Evolutionary conservation across 2,888 invertebrate genomes (phyloP), one percentile per base, ranked within the genome.

Genomic region (Xiphydria camelus): DNA sequence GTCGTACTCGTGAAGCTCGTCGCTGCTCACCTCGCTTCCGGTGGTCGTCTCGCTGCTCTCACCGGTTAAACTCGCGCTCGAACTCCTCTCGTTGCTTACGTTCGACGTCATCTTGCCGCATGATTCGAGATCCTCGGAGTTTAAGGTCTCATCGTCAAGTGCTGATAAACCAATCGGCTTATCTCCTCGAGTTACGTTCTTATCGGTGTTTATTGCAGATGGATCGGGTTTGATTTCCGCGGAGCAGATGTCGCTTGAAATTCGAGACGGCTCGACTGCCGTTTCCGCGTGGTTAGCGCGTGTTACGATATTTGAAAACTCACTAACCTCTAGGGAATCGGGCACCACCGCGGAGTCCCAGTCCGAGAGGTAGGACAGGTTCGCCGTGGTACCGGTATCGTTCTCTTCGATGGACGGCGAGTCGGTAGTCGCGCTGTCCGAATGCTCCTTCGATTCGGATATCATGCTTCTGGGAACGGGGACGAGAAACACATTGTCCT

Each of bases 1-100:
- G 15, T 71, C 69, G 51, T 69, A 68, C 35, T 71, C 71, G 51
- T 69, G 71, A 4, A 71, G 50, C 40, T 70, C 68, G 47, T 69
- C 69, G 46, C 68, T 68, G 59, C 67, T 71, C 20, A 67, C 51
- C 36, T 71, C 71, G 38, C 66, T 69, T 1, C 60, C 62, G 1
- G 69, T 67, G 12, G 55, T 68, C 6, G 56, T 65, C 18, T 66
- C 68, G 51, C 59, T 65, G 31, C 63, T 64, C 9, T 62, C 67
- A 3, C 55, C 58, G 2, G 52, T 59, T 4, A 57, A 56, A 4
- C 49, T 51, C 4, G 49, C 22, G 26, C 47, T 54, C 10, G 42
- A 41, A 20, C 7, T 20, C 17, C 26, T 18, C 10, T 29, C 7
- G 4, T 3, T 32, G 9, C 26, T 42, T 5, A 2, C 22, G 25